phyloP scores from a whole-genome alignment of 2,113 vertebrate species.

The Boleophthalmus pectinirostris region DNA sequence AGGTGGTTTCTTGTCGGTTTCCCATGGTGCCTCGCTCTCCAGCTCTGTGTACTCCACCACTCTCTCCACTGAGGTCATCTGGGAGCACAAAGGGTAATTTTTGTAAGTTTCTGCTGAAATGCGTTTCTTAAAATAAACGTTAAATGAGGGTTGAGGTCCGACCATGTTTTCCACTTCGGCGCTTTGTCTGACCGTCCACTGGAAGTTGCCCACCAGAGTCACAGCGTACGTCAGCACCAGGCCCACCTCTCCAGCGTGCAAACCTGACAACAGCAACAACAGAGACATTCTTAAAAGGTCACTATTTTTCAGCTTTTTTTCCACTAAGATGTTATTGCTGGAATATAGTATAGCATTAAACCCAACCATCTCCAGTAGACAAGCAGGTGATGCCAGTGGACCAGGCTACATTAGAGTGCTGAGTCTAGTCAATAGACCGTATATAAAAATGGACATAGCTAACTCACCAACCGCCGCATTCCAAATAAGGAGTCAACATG shows the following conservation, averaged over 20 bases:
- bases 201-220: conserved; percentile 89
- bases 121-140: neutral
- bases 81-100: neutral
- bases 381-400: too few relatives aligned
- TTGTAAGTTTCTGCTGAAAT: neutral
- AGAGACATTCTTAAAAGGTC: neutral
- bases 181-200: conserved; percentile 92
- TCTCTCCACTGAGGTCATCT: conserved; percentile 98
- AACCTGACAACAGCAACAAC: conserved; percentile 57
- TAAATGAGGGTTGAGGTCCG: conserved; percentile 21
- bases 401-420: too few relatives aligned
- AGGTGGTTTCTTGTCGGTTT: conserved; percentile 82
- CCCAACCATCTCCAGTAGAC: too few relatives aligned
- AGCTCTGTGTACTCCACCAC: conserved; percentile 92
- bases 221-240: conserved; percentile 86
- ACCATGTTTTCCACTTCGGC: conserved; percentile 94
- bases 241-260: conserved; percentile 86
- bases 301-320: neutral
- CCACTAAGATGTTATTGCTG: too few relatives aligned
- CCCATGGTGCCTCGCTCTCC: conserved; percentile 92
- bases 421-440: too few relatives aligned
- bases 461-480: too few relatives aligned
- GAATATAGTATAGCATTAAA: too few relatives aligned
- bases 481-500: too few relatives aligned
- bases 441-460: too few relatives aligned